Conservation (phyloP, 1,140 invertebrate genomes). For the Listronotus bonariensis region DNA sequence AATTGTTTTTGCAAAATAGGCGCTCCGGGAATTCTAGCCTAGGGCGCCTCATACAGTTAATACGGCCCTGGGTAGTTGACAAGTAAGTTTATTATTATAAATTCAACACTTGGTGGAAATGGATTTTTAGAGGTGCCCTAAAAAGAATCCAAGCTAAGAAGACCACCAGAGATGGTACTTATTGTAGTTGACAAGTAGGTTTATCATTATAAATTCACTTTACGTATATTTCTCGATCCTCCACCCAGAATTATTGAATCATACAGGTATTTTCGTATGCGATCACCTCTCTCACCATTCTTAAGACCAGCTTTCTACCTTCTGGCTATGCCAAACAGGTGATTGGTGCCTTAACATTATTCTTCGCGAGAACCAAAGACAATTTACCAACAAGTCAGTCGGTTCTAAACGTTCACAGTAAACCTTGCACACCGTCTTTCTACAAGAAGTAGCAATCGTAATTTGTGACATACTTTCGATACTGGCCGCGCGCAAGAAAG, state of each 20-base stretch:
- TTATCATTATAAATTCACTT: too few relatives aligned
- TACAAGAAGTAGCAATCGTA: constrained; percentile 15
- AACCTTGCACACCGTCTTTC: constrained; percentile 7
- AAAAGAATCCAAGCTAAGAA: too few relatives aligned
- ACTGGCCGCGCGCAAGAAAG: constrained; percentile 4
- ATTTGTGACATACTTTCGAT: constrained; percentile 29
- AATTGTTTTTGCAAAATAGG: too few relatives aligned
- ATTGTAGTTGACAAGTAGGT: too few relatives aligned
- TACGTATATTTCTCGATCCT: constrained; percentile 5
- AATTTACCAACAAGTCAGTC: constrained; percentile 30
- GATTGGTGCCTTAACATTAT: constrained; percentile 26
- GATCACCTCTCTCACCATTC: constrained; percentile 27
- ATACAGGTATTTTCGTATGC: constrained; percentile 26
- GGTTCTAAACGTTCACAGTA: constrained; percentile 26
- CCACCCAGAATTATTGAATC: constrained; percentile 27
- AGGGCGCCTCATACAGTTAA: too few relatives aligned
- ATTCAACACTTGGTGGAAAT: too few relatives aligned
- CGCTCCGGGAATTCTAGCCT: too few relatives aligned
- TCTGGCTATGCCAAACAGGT: constrained; percentile 36
- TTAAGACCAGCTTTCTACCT: constrained; percentile 33
- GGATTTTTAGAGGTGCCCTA: too few relatives aligned
- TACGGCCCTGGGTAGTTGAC: too few relatives aligned
- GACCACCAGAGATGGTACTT: too few relatives aligned
- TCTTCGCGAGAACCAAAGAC: constrained; percentile 28
- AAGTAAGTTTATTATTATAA: too few relatives aligned